These are phyloP conservation scores for Pogonognathellus flavescens DNA, from an alignment of 1,140 invertebrate genomes.

Conservation along the genomic window DNA sequence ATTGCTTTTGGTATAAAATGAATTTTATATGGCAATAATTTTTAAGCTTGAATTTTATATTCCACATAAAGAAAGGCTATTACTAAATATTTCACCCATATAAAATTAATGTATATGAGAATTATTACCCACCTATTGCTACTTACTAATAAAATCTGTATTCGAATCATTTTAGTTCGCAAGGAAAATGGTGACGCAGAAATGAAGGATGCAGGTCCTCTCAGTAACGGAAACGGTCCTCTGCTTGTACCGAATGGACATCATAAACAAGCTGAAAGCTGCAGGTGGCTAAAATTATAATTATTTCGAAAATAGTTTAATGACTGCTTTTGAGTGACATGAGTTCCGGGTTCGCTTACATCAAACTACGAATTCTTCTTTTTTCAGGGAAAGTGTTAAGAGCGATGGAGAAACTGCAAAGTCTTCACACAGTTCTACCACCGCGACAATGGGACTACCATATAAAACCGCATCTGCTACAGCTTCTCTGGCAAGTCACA, in stretches of 20 bases:
- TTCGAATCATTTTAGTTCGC: conserved; percentile 39
- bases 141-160: background rate
- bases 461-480: conserved; percentile 64
- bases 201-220: conserved; percentile 65
- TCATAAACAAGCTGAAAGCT: conserved; percentile 42
- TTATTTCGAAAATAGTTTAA: too few species aligned
- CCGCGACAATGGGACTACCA: conserved; percentile 74
- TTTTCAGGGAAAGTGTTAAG: conserved; percentile 74
- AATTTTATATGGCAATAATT: background rate
- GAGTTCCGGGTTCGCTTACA: too few species aligned
- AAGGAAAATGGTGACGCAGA: conserved; percentile 76
- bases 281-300: background rate
- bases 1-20: background rate
- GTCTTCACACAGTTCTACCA: conserved; percentile 78
- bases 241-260: conserved; percentile 46
- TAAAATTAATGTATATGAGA: too few species aligned
- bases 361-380: too few species aligned
- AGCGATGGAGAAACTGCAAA: conserved; percentile 85
- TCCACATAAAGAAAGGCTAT: too few species aligned
- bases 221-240: conserved; percentile 57
- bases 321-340: too few species aligned
- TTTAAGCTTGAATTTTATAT: too few species aligned
- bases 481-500: conserved; percentile 64
- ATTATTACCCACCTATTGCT: too few species aligned
- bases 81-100: too few species aligned